A percentile compares a stretch with the other conserved stretches of the same genome.
These are phyloP conservation scores for Pimpla rufipes DNA, from an alignment of 2,888 invertebrate species.

Conservation along the genomic window DNA sequence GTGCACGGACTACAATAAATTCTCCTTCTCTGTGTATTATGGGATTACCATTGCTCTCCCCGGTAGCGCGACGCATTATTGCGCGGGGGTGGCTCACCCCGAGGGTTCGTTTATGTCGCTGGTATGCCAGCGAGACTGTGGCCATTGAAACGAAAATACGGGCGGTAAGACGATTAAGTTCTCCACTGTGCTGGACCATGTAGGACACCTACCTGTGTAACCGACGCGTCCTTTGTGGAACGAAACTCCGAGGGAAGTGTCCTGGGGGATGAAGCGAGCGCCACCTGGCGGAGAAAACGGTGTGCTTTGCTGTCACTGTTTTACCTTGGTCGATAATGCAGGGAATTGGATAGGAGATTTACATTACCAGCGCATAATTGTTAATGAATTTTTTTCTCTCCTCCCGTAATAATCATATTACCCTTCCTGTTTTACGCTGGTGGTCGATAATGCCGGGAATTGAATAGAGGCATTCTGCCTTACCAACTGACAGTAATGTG, in stretches of 20 bases:
- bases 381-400: not conserved
- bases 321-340: not conserved
- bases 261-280: not conserved
- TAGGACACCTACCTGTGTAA: conserved; percentile 11
- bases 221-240: conserved; percentile 18
- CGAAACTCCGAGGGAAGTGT: not conserved
- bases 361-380: not conserved
- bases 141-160: conserved; percentile 29
- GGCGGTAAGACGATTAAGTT: conserved; percentile 52
- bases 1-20: conserved; percentile 23
- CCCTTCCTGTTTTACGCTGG: not conserved
- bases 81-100: conserved; percentile 46
- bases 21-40: conserved; percentile 45
- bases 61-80: conserved; percentile 48
- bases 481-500: not conserved
- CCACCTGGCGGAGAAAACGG: not conserved
- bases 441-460: not conserved
- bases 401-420: not conserved
- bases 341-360: not conserved
- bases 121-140: not conserved
- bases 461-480: not conserved
- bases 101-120: conserved; percentile 45
- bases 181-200: conserved; percentile 11
- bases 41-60: conserved; percentile 38
- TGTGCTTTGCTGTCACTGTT: not conserved